Percentiles rank a stretch among this genome's conserved stretches.
Conservation (phyloP, 2,797 vertebrate species). For the Chelon auratus region DNA sequence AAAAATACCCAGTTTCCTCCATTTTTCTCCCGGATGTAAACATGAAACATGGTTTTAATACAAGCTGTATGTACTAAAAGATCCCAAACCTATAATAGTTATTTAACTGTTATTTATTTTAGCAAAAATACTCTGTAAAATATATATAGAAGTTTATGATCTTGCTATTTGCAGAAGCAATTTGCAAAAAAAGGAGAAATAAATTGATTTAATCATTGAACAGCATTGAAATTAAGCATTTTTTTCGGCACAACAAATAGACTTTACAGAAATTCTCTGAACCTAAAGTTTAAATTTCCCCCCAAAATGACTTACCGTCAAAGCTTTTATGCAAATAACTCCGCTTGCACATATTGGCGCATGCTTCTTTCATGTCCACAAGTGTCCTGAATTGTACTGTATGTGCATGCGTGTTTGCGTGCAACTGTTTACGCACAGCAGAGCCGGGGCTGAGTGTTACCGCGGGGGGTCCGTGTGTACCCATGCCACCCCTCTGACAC, state of each 20-base stretch:
- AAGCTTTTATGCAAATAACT: too few relatives aligned
- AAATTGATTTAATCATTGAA: neutral
- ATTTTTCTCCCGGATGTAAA: too few relatives aligned
- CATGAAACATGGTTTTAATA: too few relatives aligned
- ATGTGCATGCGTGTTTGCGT: slow-evolving; percentile 62
- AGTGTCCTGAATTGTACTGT: slow-evolving; percentile 57
- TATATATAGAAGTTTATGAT: neutral
- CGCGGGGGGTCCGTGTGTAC: slow-evolving; percentile 62
- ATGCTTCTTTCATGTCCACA: neutral
- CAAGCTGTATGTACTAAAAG: too few relatives aligned
- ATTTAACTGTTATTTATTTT: neutral
- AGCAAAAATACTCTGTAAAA: neutral
- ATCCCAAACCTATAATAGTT: too few relatives aligned
- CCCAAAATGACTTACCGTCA: too few relatives aligned
- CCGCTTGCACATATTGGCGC: neutral
- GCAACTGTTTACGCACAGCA: slow-evolving; percentile 59
- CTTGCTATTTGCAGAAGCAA: too few relatives aligned
- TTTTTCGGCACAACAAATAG: too few relatives aligned
- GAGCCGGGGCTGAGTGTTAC: slow-evolving; percentile 48
- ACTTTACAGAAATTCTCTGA: too few relatives aligned
- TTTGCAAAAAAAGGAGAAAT: too few relatives aligned
- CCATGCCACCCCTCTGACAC: slow-evolving; percentile 81
- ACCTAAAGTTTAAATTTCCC: too few relatives aligned
- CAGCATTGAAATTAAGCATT: neutral
- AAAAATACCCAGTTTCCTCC: too few relatives aligned